A percentile compares a stretch with the other conserved stretches of the same genome.
Evolutionary conservation across 2,797 vertebrate genomes (phyloP).

Genomic region (Alfaro cultratus): DNA sequence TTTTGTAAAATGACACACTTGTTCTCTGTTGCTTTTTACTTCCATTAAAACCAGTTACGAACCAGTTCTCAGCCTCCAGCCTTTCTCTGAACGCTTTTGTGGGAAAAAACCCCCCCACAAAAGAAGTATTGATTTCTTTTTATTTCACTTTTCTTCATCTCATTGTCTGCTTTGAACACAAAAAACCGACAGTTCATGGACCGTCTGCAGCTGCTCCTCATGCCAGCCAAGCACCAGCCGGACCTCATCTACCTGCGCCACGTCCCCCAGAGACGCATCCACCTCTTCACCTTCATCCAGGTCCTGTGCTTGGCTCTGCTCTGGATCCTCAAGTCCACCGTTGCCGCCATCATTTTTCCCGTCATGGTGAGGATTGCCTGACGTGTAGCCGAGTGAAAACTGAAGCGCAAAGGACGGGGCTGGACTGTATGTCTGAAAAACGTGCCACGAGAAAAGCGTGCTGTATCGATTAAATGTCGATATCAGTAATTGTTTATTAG

Average conservation of each 20-base stretch:
- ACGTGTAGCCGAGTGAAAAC: fast-evolving
- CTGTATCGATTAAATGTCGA: too few relatives aligned
- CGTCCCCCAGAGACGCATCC: constrained; percentile 94
- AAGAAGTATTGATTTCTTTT: background rate
- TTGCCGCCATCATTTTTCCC: constrained; percentile 97
- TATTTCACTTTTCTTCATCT: background rate
- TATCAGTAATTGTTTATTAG: too few relatives aligned
- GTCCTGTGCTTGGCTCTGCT: constrained; percentile 91
- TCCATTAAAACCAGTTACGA: background rate
- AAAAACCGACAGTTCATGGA: constrained; percentile 90
- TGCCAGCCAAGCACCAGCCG: constrained; percentile 98
- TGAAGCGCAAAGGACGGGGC: background rate
- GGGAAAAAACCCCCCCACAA: background rate
- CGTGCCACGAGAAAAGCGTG: too few relatives aligned
- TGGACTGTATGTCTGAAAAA: too few relatives aligned
- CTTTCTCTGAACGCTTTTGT: background rate
- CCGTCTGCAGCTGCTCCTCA: constrained; percentile 93
- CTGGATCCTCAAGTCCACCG: constrained; percentile 97
- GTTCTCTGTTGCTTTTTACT: background rate
- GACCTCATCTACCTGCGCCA: constrained; percentile 98
- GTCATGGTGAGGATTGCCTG: constrained; percentile 88
- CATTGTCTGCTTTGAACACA: background rate
- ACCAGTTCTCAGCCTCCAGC: background rate
- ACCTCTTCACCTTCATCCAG: constrained; percentile 98
- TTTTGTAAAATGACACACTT: background rate